Evolutionary conservation across 2,888 invertebrate species (phyloP).

Genomic region (Neocrepidodera transversa): DNA sequence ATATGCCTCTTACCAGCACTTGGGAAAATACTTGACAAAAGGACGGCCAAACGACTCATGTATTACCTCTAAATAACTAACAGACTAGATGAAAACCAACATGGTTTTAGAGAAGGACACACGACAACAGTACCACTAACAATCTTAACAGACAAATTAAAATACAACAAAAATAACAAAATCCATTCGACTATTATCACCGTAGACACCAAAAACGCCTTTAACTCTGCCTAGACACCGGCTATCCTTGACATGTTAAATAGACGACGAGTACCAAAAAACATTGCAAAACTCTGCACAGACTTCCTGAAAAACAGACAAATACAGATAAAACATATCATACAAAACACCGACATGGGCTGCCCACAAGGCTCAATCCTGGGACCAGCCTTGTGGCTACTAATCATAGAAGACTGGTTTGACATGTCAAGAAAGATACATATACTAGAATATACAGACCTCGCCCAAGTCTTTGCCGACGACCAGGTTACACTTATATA

Average conservation of each 20-base stretch:
- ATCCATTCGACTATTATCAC: too few species aligned
- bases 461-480: slow-evolving; percentile 7
- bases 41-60: too few species aligned
- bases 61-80: too few species aligned
- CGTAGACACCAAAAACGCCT: not conserved
- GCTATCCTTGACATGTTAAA: not conserved
- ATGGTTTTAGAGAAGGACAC: too few species aligned
- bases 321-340: not conserved
- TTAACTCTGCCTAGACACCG: not conserved
- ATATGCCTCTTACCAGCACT: not conserved
- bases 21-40: too few species aligned
- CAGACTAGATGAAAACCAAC: too few species aligned
- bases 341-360: not conserved
- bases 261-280: not conserved
- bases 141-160: too few species aligned
- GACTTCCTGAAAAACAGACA: slow-evolving; percentile 9
- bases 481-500: not conserved
- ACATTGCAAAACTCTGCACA: not conserved
- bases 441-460: too few species aligned
- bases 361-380: slow-evolving; percentile 12
- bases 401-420: not conserved
- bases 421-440: not conserved
- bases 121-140: too few species aligned
- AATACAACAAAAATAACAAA: too few species aligned
- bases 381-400: slow-evolving; percentile 4